Conservation (phyloP, 2,113 vertebrate genomes). For the Hassar affinis region DNA sequence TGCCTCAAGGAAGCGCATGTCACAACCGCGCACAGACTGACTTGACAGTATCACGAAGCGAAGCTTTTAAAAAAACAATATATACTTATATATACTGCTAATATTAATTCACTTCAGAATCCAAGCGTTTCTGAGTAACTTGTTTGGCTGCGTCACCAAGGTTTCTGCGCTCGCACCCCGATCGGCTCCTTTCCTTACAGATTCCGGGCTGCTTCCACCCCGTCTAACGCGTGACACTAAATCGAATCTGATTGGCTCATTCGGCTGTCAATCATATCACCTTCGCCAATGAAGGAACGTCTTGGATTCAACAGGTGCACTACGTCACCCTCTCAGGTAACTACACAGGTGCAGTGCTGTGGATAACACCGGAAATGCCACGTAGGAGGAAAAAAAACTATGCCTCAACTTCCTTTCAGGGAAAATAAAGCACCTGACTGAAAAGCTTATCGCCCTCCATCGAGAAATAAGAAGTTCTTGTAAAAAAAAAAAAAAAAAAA, state of each 20-base stretch:
- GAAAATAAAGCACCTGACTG: background rate
- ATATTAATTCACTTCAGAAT: background rate
- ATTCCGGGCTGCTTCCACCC: background rate
- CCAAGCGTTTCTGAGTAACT: background rate
- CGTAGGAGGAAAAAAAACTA: slow-evolving; percentile 35
- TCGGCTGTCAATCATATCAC: background rate
- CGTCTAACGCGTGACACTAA: slow-evolving; percentile 7
- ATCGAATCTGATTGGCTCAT: background rate
- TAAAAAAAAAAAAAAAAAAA: background rate
- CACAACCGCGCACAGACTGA: background rate
- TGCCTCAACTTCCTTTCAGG: background rate
- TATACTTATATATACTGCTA: background rate
- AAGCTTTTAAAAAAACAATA: background rate
- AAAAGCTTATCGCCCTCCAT: background rate
- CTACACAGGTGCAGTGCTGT: background rate
- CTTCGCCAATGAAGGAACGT: slow-evolving; percentile 4
- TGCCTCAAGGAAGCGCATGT: slow-evolving; percentile 13
- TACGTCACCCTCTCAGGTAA: slow-evolving; percentile 13
- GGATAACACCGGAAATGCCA: slow-evolving; percentile 42
- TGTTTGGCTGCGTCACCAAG: slow-evolving; percentile 37
- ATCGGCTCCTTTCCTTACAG: background rate
- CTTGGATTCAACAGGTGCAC: background rate
- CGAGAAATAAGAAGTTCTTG: background rate
- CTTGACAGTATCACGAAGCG: background rate
- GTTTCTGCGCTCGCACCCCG: slow-evolving; percentile 3